Conservation (phyloP, 2,113 vertebrate species). For the Poeciliopsis retropinna region DNA sequence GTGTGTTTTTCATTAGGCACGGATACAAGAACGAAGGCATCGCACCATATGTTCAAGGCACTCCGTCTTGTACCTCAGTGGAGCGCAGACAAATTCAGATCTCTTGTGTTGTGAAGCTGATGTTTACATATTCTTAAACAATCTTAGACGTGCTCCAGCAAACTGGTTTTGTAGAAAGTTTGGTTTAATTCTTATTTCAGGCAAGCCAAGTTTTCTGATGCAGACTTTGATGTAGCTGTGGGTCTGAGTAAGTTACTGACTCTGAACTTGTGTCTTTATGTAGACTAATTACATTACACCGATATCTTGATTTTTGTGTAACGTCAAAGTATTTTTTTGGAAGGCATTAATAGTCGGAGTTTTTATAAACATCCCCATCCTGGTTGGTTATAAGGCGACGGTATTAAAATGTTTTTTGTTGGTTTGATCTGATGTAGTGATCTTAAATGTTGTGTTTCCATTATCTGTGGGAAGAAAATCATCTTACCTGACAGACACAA, state of each 20-base stretch:
- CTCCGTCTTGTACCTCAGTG: constrained; percentile 20
- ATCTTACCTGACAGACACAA: too few species aligned
- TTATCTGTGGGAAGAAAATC: too few species aligned
- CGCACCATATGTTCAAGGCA: constrained; percentile 23
- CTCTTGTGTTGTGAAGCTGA: background rate
- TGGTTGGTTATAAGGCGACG: too few species aligned
- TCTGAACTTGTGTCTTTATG: background rate
- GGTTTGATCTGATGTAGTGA: too few species aligned
- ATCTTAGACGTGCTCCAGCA: background rate
- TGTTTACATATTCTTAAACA: constrained; percentile 16
- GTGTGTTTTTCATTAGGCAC: constrained; percentile 48
- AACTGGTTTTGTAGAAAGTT: background rate
- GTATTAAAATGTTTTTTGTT: too few species aligned
- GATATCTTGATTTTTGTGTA: too few species aligned
- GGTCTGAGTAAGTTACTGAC: background rate
- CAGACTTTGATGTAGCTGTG: background rate
- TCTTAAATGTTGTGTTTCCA: too few species aligned
- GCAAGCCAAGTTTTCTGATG: background rate
- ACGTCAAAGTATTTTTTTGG: too few species aligned
- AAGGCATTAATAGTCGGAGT: too few species aligned
- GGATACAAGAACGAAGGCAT: constrained; percentile 25
- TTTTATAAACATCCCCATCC: too few species aligned
- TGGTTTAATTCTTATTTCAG: background rate
- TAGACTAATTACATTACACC: too few species aligned
- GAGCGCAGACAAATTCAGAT: constrained; percentile 4